Evolutionary conservation across 2,113 vertebrate species (phyloP), one percentile per base, ranked within the genome.

Genomic region (Loxodonta africana): DNA sequence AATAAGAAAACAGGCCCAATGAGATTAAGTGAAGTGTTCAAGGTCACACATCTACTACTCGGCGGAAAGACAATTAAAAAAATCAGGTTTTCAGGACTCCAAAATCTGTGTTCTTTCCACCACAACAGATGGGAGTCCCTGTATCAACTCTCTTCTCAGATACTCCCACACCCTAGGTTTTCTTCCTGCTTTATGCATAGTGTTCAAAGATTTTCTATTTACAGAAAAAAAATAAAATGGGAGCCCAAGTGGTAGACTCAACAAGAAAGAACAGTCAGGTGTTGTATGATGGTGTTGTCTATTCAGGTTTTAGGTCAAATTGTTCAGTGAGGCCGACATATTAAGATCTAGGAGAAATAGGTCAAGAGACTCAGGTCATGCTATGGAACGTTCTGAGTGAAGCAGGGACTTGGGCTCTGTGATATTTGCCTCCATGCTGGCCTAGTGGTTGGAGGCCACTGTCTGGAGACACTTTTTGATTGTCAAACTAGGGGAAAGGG

Each of bases 51-150:
- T 23, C 17, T 71, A 83, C 53, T n/a, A 46, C 9, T 37, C 1
- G 26, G 4, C 17, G 80, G 26, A 92, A 89, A 85, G 28, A 83
- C 37, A 83, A 97, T 88, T 78, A 28, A 83, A 93, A 90, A 83
- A 90, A 83, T n/a, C 76, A 81, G 37, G 37, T 86, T 28, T 63
- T 1, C 41, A 21, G 20, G 44, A 80, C 60, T 48, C 74, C 74
- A 48, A 80, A n/a, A 76, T 6, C 33, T 51, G 8, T 41, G 23
- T 69, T 67, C 23, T 81, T 90, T 67, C 62, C 9, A 76, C 4
- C 10, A 23, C 51, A 76, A 0, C 15, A 14, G 6, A 25, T 63
- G 20, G 20, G 83, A 95, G 9, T 73, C 6, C 30, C n/a, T 62
- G 57, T 28, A 33, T 26, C 2, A 82, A 20, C 46, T 83, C 41